Evolutionary conservation across 92 coral and sea anemone species (phyloP).

Genomic region (Siderastrea radians): DNA sequence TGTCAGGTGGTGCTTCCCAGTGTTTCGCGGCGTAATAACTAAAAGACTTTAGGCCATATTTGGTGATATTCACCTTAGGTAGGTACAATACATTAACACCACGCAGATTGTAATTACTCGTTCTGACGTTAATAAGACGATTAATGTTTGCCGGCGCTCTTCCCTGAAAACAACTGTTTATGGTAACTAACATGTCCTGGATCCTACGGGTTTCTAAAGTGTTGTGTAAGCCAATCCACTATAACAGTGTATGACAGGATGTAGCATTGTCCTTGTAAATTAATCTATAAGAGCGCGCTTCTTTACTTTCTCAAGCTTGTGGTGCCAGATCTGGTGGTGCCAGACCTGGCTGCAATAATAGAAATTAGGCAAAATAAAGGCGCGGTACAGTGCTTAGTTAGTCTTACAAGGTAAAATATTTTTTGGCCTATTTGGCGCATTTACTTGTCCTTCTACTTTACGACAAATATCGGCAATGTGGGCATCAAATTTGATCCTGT

Average conservation of each 20-base stretch:
- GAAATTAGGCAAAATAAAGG: slow-evolving; percentile 67
- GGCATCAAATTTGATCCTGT: slow-evolving; percentile 64
- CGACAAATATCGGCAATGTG: slow-evolving; percentile 56
- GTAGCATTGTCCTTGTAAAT: slow-evolving; percentile 49
- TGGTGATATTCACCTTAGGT: slow-evolving; percentile 47
- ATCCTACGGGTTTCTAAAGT: slow-evolving; percentile 19
- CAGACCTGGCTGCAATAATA: slow-evolving; percentile 55
- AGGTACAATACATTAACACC: slow-evolving; percentile 25
- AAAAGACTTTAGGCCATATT: slow-evolving; percentile 49
- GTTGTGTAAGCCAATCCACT: neutral
- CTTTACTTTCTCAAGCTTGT: slow-evolving; percentile 55
- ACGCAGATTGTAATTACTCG: slow-evolving; percentile 41
- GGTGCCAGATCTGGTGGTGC: slow-evolving; percentile 64
- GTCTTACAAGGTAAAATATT: slow-evolving; percentile 56
- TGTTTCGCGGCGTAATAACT: slow-evolving; percentile 47
- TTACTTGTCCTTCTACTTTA: slow-evolving; percentile 59
- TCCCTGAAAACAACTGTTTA: slow-evolving; percentile 38
- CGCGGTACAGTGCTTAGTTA: slow-evolving; percentile 47
- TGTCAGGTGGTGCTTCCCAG: slow-evolving; percentile 12
- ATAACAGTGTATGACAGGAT: slow-evolving; percentile 28
- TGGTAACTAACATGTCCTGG: slow-evolving; percentile 45
- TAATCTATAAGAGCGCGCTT: slow-evolving; percentile 52
- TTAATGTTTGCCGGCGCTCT: slow-evolving; percentile 29
- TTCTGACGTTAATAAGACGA: slow-evolving; percentile 15
- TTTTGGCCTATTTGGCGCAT: slow-evolving; percentile 66